These are phyloP conservation scores for Drosophila chauvacae DNA, from an alignment of 1,140 invertebrate species.

Conservation along the genomic window DNA sequence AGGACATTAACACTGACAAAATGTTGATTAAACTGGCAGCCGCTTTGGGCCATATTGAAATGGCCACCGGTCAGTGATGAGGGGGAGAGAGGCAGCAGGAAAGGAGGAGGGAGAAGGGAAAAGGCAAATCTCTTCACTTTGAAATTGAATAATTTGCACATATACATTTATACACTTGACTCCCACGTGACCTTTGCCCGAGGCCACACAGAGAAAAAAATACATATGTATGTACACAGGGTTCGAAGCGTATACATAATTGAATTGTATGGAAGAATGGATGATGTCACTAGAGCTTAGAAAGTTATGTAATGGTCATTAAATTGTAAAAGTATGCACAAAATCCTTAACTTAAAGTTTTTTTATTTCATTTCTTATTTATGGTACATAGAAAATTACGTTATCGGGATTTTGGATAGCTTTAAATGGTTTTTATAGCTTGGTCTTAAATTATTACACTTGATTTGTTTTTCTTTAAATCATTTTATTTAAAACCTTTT, in stretches of 20 bases:
- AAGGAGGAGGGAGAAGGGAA: background rate
- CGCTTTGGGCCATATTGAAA: conserved; percentile 48
- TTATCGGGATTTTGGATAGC: background rate
- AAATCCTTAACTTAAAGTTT: background rate
- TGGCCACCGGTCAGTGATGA: conserved; percentile 28
- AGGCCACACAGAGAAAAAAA: conserved; percentile 13
- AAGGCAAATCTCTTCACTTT: conserved; percentile 26
- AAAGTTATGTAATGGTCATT: background rate
- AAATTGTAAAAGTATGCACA: background rate
- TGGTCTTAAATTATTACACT: background rate
- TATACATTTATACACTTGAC: conserved; percentile 38
- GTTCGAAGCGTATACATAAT: background rate
- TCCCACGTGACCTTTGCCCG: conserved; percentile 40
- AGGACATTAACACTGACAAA: conserved; percentile 57
- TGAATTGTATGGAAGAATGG: background rate
- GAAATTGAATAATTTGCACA: conserved; percentile 54
- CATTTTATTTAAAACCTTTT: background rate
- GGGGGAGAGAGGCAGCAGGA: background rate
- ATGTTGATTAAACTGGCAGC: conserved; percentile 52
- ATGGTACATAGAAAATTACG: background rate
- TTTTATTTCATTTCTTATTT: background rate
- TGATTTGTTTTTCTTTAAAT: background rate
- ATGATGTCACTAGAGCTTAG: background rate
- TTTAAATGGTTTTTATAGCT: background rate
- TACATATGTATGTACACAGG: too few species aligned